These are phyloP conservation scores for Elegia similella DNA, from an alignment of 2,888 invertebrate genomes.

Conservation along the genomic window DNA sequence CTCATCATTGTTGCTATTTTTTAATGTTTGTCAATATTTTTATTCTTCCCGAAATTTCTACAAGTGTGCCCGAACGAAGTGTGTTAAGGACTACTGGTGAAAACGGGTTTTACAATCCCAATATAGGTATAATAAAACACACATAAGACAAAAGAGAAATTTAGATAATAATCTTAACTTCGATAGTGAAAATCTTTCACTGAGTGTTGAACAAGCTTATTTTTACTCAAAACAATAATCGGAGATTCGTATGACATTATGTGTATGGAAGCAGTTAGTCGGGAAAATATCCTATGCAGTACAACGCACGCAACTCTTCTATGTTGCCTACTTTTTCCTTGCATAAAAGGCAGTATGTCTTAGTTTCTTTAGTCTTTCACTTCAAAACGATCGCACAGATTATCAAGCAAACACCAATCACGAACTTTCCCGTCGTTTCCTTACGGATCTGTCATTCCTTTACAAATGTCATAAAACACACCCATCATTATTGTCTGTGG, in stretches of 20 bases:
- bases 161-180: no score
- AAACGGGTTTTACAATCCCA: no score
- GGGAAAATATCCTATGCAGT: not conserved
- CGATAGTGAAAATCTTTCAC: no score
- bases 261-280: not conserved
- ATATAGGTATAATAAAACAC: no score
- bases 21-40: no score
- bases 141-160: no score
- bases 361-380: constrained; percentile 12
- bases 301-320: not conserved
- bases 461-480: constrained; percentile 26
- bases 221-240: no score
- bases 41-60: no score
- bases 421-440: constrained; percentile 24
- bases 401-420: constrained; percentile 11
- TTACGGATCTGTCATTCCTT: constrained; percentile 22
- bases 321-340: constrained; percentile 1
- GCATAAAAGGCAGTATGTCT: not conserved
- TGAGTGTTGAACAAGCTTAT: no score
- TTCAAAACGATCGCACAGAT: constrained; percentile 7
- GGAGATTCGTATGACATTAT: not conserved
- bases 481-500: constrained; percentile 21
- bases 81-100: no score
- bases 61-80: no score
- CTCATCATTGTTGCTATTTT: no score